Conservation (phyloP, 1,140 invertebrate species). For the Nasonia vitripennis region DNA sequence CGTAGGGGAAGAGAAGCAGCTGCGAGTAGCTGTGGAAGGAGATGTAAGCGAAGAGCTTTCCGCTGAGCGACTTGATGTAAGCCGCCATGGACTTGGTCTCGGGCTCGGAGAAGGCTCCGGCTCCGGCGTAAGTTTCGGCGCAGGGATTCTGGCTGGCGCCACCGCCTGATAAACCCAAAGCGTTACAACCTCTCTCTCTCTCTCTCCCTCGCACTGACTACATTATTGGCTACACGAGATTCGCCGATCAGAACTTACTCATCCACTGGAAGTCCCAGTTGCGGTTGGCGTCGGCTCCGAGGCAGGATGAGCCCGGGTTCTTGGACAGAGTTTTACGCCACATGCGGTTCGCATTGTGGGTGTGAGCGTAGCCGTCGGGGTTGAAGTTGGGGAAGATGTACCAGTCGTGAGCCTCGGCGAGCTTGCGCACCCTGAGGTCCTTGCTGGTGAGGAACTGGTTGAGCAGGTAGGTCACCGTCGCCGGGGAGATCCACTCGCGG, state of each 20-base stretch:
- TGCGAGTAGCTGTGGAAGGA: slow-evolving; percentile 87
- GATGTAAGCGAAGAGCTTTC: slow-evolving; percentile 80
- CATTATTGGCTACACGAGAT: too few relatives aligned
- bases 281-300: slow-evolving; percentile 83
- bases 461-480: slow-evolving; percentile 80
- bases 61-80: slow-evolving; percentile 72
- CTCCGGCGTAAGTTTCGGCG: slow-evolving; percentile 82
- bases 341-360: slow-evolving; percentile 80
- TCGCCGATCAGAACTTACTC: slow-evolving; percentile 60
- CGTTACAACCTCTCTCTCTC: not conserved
- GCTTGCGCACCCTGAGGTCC: slow-evolving; percentile 69
- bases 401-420: slow-evolving; percentile 81
- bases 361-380: slow-evolving; percentile 88
- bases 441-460: slow-evolving; percentile 78
- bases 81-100: slow-evolving; percentile 80
- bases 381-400: slow-evolving; percentile 83
- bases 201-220: not conserved
- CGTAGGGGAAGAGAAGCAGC: slow-evolving; percentile 83
- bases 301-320: slow-evolving; percentile 75
- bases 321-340: slow-evolving; percentile 83
- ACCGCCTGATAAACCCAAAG: slow-evolving; percentile 67
- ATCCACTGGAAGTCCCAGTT: slow-evolving; percentile 85
- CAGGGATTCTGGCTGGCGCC: slow-evolving; percentile 83
- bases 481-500: slow-evolving; percentile 86
- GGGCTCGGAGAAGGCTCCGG: slow-evolving; percentile 82